A percentile compares a stretch with the other conserved stretches of the same genome.
Conservation (phyloP, 2,113 vertebrate species). For the Spermophilus dauricus region DNA sequence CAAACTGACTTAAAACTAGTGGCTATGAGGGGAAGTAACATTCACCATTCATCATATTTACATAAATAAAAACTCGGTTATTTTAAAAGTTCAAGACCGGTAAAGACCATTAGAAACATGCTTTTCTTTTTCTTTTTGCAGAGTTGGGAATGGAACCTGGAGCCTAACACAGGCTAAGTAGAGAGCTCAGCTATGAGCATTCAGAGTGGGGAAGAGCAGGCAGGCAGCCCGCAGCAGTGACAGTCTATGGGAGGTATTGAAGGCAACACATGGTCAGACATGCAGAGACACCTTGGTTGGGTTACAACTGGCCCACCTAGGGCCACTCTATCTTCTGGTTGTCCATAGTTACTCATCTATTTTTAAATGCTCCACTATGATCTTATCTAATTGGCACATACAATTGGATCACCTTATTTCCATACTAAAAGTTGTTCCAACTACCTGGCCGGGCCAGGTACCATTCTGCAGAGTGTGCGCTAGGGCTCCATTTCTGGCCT, state of each 20-base stretch:
- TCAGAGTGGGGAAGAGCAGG: accelerated
- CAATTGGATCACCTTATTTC: slow-evolving; percentile 74
- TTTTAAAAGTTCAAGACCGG: neutral
- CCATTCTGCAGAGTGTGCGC: no score
- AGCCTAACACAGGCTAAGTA: no score
- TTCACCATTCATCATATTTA: neutral
- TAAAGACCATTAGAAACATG: neutral
- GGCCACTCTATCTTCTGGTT: slow-evolving; percentile 62
- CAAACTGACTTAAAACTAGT: neutral
- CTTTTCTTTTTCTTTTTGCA: no score
- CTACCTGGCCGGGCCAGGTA: neutral
- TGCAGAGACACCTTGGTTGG: neutral
- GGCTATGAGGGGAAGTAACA: neutral
- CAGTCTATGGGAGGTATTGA: neutral
- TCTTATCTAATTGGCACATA: slow-evolving; percentile 76
- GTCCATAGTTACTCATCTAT: slow-evolving; percentile 78
- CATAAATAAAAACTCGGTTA: slow-evolving; percentile 7
- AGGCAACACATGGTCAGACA: neutral
- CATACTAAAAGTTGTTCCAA: neutral
- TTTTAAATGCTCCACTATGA: slow-evolving; percentile 74
- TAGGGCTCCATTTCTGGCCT: accelerated
- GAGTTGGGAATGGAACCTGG: no score
- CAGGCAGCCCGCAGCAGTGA: neutral
- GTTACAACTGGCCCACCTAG: slow-evolving; percentile 11
- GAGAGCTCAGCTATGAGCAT: no score